Evolutionary conservation across 1,140 invertebrate species (phyloP), one percentile per base, ranked within the genome.

Genomic region (Lerema accius): DNA sequence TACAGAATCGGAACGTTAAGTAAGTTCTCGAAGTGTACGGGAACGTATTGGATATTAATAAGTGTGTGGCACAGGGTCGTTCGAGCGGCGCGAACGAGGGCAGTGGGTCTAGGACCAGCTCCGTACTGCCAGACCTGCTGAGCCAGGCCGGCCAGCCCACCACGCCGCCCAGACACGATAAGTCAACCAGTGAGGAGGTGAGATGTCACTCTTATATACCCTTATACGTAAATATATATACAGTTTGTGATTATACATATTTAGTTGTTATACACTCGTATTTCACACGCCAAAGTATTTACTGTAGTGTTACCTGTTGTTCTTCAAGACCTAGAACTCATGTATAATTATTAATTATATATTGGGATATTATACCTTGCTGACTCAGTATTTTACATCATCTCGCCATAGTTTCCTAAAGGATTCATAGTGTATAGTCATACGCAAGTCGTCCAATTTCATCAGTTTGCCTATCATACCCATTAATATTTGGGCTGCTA

Each of bases 151-250:
- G 95, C 67, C 95, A 95, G 71, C 96, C 96, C 55, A 95, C 95
- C 73, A 95, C 94, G 26, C 95, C 95, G 39, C 96, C 97, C 77
- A 93, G 97, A 43, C 95, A 97, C 81, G 97, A 98, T 91, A 98
- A 98, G 84, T 95, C 96, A 49, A 96, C 96, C 67, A 98, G 96
- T 81, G 98, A 99, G 88, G 97, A 99, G 96, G 97, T 98, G 92
- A 93, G 94, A 91, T 67, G 10, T 35, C 28, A 11, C 19, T n/a
- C n/a, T n/a, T n/a, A n/a, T n/a, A n/a, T n/a, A n/a, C n/a, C n/a
- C n/a, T n/a, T n/a, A n/a, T n/a, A n/a, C n/a, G n/a, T n/a, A n/a
- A n/a, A n/a, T n/a, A n/a, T n/a, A n/a, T n/a, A n/a, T n/a, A n/a
- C n/a, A n/a, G n/a, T n/a, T n/a, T n/a, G n/a, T n/a, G n/a, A n/a